These are phyloP conservation scores for Peribatodes rhomboidaria DNA, from an alignment of 2,888 invertebrate genomes.

Conservation along the genomic window DNA sequence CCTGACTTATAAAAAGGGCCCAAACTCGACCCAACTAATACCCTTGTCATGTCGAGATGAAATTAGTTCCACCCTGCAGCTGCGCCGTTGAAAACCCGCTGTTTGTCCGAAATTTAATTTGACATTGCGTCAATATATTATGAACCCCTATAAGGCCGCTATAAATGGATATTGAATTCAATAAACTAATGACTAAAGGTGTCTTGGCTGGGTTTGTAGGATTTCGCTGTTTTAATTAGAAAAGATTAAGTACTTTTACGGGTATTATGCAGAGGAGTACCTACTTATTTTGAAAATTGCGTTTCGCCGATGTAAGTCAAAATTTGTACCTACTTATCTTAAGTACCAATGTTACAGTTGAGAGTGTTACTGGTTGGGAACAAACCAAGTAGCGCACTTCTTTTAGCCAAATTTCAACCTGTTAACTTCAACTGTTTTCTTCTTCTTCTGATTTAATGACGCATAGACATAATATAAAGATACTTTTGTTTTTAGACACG, in stretches of 20 bases:
- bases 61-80: slow-evolving; percentile 84
- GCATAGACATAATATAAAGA: too few relatives aligned
- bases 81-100: slow-evolving; percentile 71
- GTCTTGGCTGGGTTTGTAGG: neutral
- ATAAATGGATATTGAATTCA: slow-evolving; percentile 29
- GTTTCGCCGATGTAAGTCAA: too few relatives aligned
- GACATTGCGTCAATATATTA: slow-evolving; percentile 65
- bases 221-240: neutral
- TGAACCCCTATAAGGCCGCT: slow-evolving; percentile 29
- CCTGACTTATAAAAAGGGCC: slow-evolving; percentile 80
- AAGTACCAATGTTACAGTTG: too few relatives aligned
- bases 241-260: neutral
- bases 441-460: too few relatives aligned
- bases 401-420: too few relatives aligned
- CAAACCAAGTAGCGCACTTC: too few relatives aligned
- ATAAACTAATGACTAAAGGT: slow-evolving; percentile 21
- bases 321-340: too few relatives aligned
- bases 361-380: too few relatives aligned
- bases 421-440: too few relatives aligned
- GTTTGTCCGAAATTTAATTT: slow-evolving; percentile 79
- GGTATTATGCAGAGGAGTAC: too few relatives aligned
- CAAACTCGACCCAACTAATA: slow-evolving; percentile 79
- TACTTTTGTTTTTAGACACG: too few relatives aligned
- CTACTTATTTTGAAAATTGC: too few relatives aligned
- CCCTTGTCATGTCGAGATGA: slow-evolving; percentile 85